Conservation (phyloP, 2,113 vertebrate genomes). For the Thamnaconus septentrionalis region DNA sequence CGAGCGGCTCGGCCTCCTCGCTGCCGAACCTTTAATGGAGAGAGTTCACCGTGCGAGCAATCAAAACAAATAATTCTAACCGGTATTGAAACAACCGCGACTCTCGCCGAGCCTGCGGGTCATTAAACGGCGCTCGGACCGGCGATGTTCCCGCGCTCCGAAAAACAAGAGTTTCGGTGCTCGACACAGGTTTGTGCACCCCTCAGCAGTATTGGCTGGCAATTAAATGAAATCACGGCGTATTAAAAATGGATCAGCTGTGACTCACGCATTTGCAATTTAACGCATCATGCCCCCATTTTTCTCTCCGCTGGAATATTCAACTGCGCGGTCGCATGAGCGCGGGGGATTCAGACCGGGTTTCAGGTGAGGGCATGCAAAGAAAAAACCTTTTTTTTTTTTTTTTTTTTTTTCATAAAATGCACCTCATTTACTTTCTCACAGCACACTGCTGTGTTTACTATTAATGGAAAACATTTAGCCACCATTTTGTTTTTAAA, state of each 20-base stretch:
- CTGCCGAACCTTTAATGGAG: too few species aligned
- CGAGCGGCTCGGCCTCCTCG: background rate
- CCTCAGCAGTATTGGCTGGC: constrained; percentile 25
- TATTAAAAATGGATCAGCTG: constrained; percentile 64
- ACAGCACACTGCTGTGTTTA: constrained; percentile 22
- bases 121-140: too few species aligned
- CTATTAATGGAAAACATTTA: constrained; percentile 43
- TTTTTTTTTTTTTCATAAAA: too few species aligned
- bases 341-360: constrained; percentile 25
- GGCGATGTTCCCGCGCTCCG: too few species aligned
- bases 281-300: constrained; percentile 45
- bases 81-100: too few species aligned
- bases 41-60: too few species aligned
- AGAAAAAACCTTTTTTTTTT: background rate
- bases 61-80: too few species aligned
- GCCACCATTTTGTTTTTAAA: constrained; percentile 22
- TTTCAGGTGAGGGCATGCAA: constrained; percentile 28
- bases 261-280: constrained; percentile 58
- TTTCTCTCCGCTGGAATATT: constrained; percentile 50
- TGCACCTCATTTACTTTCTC: constrained; percentile 18
- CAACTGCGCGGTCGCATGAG: constrained; percentile 42
- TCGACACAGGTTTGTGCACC: constrained; percentile 15
- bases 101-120: too few species aligned
- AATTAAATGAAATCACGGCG: constrained; percentile 54
- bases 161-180: too few species aligned